These are phyloP conservation scores for Entomobrya multifasciata DNA, from an alignment of 2,888 invertebrate genomes.

Conservation along the genomic window DNA sequence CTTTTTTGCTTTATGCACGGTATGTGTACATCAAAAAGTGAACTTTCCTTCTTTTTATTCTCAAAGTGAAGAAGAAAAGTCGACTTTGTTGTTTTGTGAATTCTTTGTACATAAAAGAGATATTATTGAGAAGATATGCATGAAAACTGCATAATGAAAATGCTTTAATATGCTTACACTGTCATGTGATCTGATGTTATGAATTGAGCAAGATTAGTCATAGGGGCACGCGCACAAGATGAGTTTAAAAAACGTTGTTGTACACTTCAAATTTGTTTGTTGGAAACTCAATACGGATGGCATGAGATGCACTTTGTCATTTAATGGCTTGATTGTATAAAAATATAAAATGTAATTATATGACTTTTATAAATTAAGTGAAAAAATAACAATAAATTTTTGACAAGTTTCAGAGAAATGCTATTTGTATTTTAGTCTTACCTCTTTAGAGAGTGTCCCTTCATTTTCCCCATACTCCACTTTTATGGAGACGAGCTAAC, in stretches of 20 bases:
- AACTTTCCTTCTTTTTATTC: neutral
- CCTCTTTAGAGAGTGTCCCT: conserved; percentile 69
- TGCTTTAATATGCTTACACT: conserved; percentile 7
- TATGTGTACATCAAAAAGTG: neutral
- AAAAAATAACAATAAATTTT: too few species aligned
- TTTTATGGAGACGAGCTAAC: conserved; percentile 52
- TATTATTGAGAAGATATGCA: neutral
- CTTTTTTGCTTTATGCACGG: neutral
- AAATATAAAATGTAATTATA: too few species aligned
- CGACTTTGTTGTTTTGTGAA: neutral
- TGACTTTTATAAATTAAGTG: too few species aligned
- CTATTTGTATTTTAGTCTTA: too few species aligned
- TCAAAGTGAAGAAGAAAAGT: neutral
- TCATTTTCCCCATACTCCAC: conserved; percentile 69
- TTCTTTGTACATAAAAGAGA: neutral
- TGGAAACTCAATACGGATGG: neutral
- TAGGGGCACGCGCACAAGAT: neutral
- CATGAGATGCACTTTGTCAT: too few species aligned
- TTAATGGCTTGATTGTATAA: too few species aligned
- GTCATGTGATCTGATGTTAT: conserved; percentile 15
- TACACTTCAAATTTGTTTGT: neutral
- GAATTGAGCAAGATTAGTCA: conserved; percentile 30
- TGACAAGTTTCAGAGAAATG: too few species aligned
- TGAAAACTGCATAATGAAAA: neutral
- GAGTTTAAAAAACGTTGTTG: neutral